These are phyloP conservation scores for Cyprinella venusta DNA, from an alignment of 2,797 vertebrate genomes.

Conservation along the genomic window DNA sequence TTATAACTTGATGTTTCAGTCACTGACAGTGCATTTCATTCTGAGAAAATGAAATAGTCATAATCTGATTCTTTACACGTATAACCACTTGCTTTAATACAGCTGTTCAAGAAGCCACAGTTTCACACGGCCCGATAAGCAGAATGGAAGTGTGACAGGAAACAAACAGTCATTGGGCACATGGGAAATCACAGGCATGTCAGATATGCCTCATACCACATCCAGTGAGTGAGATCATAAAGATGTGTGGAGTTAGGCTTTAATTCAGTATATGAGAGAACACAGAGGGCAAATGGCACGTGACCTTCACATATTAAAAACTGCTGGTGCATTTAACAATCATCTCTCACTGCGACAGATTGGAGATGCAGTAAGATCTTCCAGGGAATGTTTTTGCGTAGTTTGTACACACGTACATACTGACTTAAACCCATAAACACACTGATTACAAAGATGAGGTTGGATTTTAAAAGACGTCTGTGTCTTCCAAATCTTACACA, in stretches of 20 bases:
- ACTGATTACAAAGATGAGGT: not conserved
- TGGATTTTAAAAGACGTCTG: constrained; percentile 5
- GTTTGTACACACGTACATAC: not conserved
- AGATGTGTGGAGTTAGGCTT: constrained; percentile 45
- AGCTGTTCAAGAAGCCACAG: constrained; percentile 3
- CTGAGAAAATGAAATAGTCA: constrained; percentile 21
- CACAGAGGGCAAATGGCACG: constrained; percentile 24
- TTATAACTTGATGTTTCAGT: not conserved
- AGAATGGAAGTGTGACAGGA: constrained; percentile 44
- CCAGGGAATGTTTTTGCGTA: not conserved
- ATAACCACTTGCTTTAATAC: constrained; percentile 18
- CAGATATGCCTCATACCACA: constrained; percentile 31
- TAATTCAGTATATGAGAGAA: constrained; percentile 45
- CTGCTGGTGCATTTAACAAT: constrained; percentile 27
- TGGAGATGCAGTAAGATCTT: constrained; percentile 14
- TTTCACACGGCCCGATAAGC: constrained; percentile 9
- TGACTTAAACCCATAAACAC: not conserved
- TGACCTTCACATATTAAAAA: constrained; percentile 54
- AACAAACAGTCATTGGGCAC: constrained; percentile 32
- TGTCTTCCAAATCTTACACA: constrained; percentile 13
- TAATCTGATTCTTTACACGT: not conserved
- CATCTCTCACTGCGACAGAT: constrained; percentile 39
- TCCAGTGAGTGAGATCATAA: constrained; percentile 46
- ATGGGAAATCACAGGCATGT: constrained; percentile 53
- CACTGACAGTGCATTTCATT: not conserved